Evolutionary conservation across 2,888 invertebrate species (phyloP).

Genomic region (Ophonus ardosiacus): DNA sequence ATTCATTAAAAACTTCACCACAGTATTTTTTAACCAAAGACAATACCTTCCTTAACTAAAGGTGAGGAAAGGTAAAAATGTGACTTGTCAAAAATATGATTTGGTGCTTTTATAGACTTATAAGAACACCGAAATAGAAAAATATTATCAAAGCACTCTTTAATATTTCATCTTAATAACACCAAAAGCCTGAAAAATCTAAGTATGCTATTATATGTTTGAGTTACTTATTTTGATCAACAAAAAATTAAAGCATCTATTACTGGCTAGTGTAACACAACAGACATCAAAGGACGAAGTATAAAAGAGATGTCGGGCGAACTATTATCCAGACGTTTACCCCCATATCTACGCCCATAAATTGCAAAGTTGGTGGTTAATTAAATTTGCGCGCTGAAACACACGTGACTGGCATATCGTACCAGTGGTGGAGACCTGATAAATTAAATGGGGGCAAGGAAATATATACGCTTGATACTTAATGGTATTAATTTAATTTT

Average conservation of each 20-base stretch:
- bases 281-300: slow-evolving; percentile 14
- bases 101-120: no score
- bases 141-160: not conserved
- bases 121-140: no score
- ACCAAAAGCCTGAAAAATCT: slow-evolving; percentile 4
- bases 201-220: not conserved
- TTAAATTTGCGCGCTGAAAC: slow-evolving; percentile 12
- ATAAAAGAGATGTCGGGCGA: slow-evolving; percentile 1
- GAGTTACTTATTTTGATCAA: not conserved
- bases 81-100: no score
- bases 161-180: not conserved
- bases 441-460: not conserved
- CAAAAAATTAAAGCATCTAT: not conserved
- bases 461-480: not conserved
- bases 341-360: not conserved
- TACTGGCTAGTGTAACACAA: not conserved
- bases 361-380: slow-evolving; percentile 3
- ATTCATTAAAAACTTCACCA: no score
- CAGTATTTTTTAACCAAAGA: no score
- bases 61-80: no score
- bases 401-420: not conserved
- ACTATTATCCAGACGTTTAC: not conserved
- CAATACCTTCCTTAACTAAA: no score
- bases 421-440: not conserved
- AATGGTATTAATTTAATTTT: not conserved